phyloP scores from a whole-genome alignment of 1,140 invertebrate genomes.

The Lasaia peninsularis region DNA sequence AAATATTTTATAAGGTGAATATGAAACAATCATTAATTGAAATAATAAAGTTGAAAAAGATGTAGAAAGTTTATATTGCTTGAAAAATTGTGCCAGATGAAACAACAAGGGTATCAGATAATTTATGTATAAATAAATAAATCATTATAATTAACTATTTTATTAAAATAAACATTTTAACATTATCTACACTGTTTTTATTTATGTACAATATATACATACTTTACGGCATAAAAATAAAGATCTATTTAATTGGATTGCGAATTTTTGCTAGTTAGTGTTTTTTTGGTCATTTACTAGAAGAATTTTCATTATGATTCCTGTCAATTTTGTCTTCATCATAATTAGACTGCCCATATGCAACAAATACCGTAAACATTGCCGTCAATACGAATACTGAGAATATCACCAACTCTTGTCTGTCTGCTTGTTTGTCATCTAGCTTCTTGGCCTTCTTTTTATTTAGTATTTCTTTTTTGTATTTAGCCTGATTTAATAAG shows the following conservation, averaged over 20 bases:
- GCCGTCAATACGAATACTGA: slow-evolving; percentile 31
- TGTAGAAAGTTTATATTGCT: not conserved
- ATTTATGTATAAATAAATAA: not conserved
- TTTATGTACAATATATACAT: slow-evolving; percentile 34
- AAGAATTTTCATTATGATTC: slow-evolving; percentile 15
- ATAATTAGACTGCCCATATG: slow-evolving; percentile 44
- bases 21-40: not conserved
- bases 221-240: not conserved
- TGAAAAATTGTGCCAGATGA: not conserved
- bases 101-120: not conserved
- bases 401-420: slow-evolving; percentile 45
- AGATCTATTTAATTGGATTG: no score
- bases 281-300: slow-evolving; percentile 11
- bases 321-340: slow-evolving; percentile 32
- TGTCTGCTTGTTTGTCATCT: slow-evolving; percentile 18
- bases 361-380: slow-evolving; percentile 34
- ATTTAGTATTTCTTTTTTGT: slow-evolving; percentile 41
- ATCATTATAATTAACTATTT: slow-evolving; percentile 13
- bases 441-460: slow-evolving; percentile 32
- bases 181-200: slow-evolving; percentile 19
- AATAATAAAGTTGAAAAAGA: not conserved
- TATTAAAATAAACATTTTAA: slow-evolving; percentile 20
- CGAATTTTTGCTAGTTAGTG: not conserved
- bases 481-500: slow-evolving; percentile 43
- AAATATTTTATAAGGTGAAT: no score